Conservation (phyloP, 1,140 invertebrate species). For the Papilio dardanus region DNA sequence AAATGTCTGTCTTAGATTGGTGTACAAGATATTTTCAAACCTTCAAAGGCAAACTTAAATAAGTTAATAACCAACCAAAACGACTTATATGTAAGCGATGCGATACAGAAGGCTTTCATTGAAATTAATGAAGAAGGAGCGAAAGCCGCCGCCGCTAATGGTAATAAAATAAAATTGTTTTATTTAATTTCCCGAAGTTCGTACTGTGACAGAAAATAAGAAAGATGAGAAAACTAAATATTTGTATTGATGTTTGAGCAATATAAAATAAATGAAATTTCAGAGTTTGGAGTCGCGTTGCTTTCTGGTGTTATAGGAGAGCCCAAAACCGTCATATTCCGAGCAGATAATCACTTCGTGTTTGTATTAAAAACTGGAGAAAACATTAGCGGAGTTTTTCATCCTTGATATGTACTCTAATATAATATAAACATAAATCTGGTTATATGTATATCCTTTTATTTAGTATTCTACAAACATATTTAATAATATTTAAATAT, state of each 20-base stretch:
- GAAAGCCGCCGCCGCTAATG: slow-evolving; percentile 69
- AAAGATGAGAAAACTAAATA: too few relatives aligned
- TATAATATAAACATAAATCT: not conserved
- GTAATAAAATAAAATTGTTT: slow-evolving; percentile 42
- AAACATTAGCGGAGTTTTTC: slow-evolving; percentile 39
- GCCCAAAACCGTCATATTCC: slow-evolving; percentile 25
- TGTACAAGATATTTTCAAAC: slow-evolving; percentile 54
- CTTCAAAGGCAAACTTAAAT: slow-evolving; percentile 48
- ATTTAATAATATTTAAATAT: not conserved
- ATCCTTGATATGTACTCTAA: slow-evolving; percentile 38
- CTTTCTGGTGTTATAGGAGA: slow-evolving; percentile 33
- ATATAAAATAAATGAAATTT: slow-evolving; percentile 23
- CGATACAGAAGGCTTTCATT: slow-evolving; percentile 71
- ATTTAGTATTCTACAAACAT: not conserved
- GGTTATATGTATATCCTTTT: not conserved
- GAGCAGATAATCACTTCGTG: slow-evolving; percentile 44
- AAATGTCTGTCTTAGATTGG: slow-evolving; percentile 55
- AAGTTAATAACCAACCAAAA: slow-evolving; percentile 52
- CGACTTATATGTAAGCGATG: slow-evolving; percentile 56
- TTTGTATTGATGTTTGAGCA: too few relatives aligned
- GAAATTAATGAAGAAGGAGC: slow-evolving; percentile 71
- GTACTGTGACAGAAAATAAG: too few relatives aligned
- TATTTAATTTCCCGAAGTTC: not conserved
- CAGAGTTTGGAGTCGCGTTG: slow-evolving; percentile 40
- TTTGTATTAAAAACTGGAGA: slow-evolving; percentile 39